Evolutionary conservation across 2,888 invertebrate species (phyloP).

Genomic region (Mayetiola destructor): DNA sequence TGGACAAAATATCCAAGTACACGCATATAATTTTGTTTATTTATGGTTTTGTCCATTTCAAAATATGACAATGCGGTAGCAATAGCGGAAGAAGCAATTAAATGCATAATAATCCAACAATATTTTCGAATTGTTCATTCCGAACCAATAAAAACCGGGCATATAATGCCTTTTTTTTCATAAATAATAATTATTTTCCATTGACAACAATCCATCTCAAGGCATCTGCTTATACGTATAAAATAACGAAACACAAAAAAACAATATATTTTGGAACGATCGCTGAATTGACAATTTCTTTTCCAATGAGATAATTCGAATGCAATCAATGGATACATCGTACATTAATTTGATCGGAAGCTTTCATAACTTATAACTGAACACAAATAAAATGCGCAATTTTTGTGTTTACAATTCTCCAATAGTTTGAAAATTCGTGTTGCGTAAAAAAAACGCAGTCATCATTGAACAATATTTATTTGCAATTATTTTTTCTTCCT

Average conservation of each 20-base stretch:
- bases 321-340: not conserved
- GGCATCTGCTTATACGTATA: not conserved
- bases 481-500: not conserved
- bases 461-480: not conserved
- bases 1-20: not conserved
- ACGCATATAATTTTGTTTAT: not conserved
- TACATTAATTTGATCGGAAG: not conserved
- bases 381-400: too few species aligned
- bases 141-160: too few species aligned
- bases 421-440: not conserved
- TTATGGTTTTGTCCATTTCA: conserved; percentile 10
- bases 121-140: too few species aligned
- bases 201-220: conserved; percentile 5
- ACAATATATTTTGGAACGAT: not conserved
- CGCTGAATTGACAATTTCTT: not conserved
- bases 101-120: too few species aligned
- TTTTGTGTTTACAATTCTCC: not conserved
- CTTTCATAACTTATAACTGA: conserved; percentile 6
- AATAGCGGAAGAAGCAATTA: conserved; percentile 3
- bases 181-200: too few species aligned
- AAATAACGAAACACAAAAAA: not conserved
- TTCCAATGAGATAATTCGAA: not conserved
- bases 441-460: too few species aligned
- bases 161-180: too few species aligned
- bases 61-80: not conserved